Conservation (phyloP, 2,797 vertebrate species). For the Trichosurus vulpecula region DNA sequence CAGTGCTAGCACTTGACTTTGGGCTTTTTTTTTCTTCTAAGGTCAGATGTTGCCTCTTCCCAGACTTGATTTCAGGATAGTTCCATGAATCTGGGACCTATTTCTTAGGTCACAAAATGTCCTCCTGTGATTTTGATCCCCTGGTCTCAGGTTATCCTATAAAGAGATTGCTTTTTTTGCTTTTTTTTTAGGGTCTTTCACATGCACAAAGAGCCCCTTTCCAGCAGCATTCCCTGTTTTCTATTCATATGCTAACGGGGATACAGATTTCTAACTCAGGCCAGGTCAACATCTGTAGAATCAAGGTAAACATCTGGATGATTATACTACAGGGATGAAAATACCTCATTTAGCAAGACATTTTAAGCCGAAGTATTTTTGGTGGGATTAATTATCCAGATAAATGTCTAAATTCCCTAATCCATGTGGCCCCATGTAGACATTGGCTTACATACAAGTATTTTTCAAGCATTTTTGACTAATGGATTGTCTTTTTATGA, state of each 20-base stretch:
- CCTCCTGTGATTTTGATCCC: constrained; percentile 70
- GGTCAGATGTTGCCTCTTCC: constrained; percentile 43
- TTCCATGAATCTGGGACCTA: constrained; percentile 52
- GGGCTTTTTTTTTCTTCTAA: background rate
- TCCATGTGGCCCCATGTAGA: constrained; percentile 6
- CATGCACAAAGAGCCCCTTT: constrained; percentile 60
- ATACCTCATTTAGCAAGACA: background rate
- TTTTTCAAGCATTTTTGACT: constrained; percentile 14
- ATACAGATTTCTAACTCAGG: constrained; percentile 38
- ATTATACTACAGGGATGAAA: background rate
- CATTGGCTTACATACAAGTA: constrained; percentile 44
- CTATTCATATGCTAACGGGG: constrained; percentile 37
- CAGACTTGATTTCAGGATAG: constrained; percentile 39
- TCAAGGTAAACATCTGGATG: constrained; percentile 21
- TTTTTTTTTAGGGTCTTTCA: constrained; percentile 57
- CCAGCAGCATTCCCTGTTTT: constrained; percentile 51
- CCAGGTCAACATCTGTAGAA: constrained; percentile 46
- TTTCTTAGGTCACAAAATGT: constrained; percentile 59
- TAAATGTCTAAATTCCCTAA: constrained; percentile 8
- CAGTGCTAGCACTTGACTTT: background rate
- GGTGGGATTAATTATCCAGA: constrained; percentile 44
- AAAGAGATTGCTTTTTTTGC: constrained; percentile 48
- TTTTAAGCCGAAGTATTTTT: constrained; percentile 34
- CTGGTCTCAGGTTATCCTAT: constrained; percentile 61
- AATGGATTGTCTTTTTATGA: background rate